Evolutionary conservation across 2,797 vertebrate genomes (phyloP).

Genomic region (Lepus oiostolus): DNA sequence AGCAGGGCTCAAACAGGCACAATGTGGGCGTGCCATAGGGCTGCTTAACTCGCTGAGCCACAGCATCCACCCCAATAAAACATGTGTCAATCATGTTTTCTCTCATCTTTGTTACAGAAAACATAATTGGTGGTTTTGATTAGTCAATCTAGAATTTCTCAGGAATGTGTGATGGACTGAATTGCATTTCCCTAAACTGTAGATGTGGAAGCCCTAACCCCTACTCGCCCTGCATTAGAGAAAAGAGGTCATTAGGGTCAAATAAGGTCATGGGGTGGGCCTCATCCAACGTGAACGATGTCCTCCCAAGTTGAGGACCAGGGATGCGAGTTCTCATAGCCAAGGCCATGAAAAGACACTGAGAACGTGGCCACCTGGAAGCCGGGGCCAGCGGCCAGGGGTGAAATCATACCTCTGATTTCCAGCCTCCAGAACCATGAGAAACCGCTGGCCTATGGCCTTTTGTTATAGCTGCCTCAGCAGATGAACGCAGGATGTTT

Average conservation of each 20-base stretch:
- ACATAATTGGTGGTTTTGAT: background rate
- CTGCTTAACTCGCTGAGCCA: too few species aligned
- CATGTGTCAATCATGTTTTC: background rate
- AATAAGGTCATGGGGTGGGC: too few species aligned
- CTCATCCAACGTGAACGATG: background rate
- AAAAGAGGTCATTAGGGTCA: too few species aligned
- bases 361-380: too few species aligned
- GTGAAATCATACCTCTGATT: background rate
- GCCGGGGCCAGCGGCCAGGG: too few species aligned
- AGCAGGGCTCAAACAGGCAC: too few species aligned
- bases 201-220: too few species aligned
- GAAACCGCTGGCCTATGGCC: background rate
- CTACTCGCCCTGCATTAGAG: too few species aligned
- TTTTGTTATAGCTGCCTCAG: background rate
- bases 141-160: background rate
- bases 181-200: background rate
- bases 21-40: too few species aligned
- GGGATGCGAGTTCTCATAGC: background rate
- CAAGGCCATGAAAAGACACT: too few species aligned
- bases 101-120: background rate
- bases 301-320: background rate
- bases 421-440: background rate
- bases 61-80: background rate
- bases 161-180: background rate
- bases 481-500: background rate